Evolutionary conservation across 2,888 invertebrate species (phyloP).

Genomic region (Harpalus rubripes): DNA sequence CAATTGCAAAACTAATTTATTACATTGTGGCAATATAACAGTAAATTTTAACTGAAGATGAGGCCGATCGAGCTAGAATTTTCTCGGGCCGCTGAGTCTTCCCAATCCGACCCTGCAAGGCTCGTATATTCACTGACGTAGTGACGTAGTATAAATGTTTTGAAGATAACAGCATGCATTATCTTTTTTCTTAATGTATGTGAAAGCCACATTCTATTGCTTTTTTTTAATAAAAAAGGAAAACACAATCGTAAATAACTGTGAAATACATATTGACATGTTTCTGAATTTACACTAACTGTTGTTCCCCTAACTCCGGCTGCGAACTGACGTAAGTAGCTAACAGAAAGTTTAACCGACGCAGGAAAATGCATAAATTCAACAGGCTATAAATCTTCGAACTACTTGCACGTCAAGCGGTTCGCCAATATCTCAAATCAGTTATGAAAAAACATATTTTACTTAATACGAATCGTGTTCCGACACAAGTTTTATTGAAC

Average conservation of each 20-base stretch:
- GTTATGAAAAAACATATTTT: constrained; percentile 49
- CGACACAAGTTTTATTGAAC: constrained; percentile 38
- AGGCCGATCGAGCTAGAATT: no score
- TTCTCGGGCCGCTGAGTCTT: no score
- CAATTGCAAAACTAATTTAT: no score
- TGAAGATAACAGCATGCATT: no score
- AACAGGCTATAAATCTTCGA: constrained; percentile 20
- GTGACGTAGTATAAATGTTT: no score
- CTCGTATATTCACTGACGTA: no score
- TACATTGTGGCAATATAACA: no score
- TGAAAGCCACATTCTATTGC: no score
- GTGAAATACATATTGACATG: neutral
- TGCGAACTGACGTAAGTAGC: neutral
- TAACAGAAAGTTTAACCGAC: constrained; percentile 21
- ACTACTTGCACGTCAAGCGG: constrained; percentile 44
- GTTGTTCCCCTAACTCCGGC: neutral
- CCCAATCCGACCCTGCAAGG: no score
- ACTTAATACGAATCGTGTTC: constrained; percentile 32
- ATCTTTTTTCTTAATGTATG: no score
- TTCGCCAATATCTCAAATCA: constrained; percentile 23
- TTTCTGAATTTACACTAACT: neutral
- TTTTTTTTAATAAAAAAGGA: neutral
- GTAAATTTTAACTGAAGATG: no score
- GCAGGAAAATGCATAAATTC: constrained; percentile 40
- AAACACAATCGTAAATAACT: neutral